Conservation (phyloP, 1,140 invertebrate genomes). For the Macrobrachium rosenbergii region DNA sequence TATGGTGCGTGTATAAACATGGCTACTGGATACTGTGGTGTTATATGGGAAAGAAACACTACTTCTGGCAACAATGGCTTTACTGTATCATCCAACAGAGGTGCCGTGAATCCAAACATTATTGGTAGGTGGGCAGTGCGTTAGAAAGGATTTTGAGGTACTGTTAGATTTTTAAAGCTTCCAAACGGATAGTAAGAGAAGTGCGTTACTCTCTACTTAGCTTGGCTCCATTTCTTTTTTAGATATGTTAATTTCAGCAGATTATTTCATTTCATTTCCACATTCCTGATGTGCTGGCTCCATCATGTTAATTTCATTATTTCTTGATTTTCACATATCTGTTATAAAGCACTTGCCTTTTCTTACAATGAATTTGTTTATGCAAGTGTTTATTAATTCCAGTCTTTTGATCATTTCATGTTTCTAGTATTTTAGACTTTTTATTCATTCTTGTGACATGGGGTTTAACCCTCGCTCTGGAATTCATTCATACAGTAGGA, state of each 20-base stretch:
- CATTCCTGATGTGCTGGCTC: too few relatives aligned
- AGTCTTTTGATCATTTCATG: too few relatives aligned
- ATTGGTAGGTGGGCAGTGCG: constrained; percentile 68
- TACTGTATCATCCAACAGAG: constrained; percentile 79
- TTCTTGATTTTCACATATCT: background rate
- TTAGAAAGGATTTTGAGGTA: background rate
- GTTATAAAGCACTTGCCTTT: background rate
- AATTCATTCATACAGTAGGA: too few relatives aligned
- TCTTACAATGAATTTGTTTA: background rate
- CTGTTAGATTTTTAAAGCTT: background rate
- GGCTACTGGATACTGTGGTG: constrained; percentile 78
- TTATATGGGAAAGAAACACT: constrained; percentile 75
- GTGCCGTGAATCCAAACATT: constrained; percentile 73
- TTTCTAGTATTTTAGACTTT: too few relatives aligned
- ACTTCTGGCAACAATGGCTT: constrained; percentile 76
- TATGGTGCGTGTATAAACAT: constrained; percentile 83
- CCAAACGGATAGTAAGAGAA: background rate
- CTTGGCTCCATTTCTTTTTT: too few relatives aligned
- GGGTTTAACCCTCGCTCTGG: too few relatives aligned
- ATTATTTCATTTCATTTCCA: too few relatives aligned
- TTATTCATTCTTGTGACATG: too few relatives aligned
- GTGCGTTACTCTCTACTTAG: too few relatives aligned
- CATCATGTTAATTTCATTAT: background rate
- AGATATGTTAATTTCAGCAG: too few relatives aligned
- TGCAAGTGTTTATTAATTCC: background rate